Percentiles rank a stretch among this genome's conserved stretches.
Conservation (phyloP, 2,797 vertebrate genomes). For the Poecilia velifera region DNA sequence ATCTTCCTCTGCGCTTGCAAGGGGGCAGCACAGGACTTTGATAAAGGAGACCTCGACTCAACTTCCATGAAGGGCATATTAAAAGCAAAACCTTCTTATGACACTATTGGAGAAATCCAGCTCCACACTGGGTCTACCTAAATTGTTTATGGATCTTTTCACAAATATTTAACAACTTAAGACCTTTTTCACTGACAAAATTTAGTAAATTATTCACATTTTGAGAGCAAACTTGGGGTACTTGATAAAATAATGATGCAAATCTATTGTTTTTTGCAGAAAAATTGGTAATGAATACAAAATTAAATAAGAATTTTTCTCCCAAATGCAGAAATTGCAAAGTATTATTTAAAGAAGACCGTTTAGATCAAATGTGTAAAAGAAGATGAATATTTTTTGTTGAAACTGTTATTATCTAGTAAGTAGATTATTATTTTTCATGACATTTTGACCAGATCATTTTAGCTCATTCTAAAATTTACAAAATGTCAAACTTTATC, state of each 20-base stretch:
- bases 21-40: constrained; percentile 65
- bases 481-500: not conserved
- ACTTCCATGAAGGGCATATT: constrained; percentile 38
- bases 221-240: constrained; percentile 15
- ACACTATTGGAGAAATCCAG: constrained; percentile 41
- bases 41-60: constrained; percentile 40
- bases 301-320: not conserved
- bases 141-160: constrained; percentile 34
- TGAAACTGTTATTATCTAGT: not conserved
- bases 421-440: not conserved
- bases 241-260: constrained; percentile 46
- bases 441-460: not conserved
- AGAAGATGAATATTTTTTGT: not conserved
- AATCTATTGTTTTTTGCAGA: constrained; percentile 4
- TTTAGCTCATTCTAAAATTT: not conserved
- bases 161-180: constrained; percentile 44
- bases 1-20: constrained; percentile 30
- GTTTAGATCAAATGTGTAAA: not conserved
- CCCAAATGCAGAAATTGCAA: not conserved
- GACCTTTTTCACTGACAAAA: constrained; percentile 45
- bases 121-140: constrained; percentile 29
- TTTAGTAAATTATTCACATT: constrained; percentile 45
- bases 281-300: not conserved
- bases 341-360: not conserved
- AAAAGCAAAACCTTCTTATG: constrained; percentile 38